Evolutionary conservation across 2,888 invertebrate genomes (phyloP), one percentile per base, ranked within the genome.

Genomic region (Allophyes oxyacanthae): DNA sequence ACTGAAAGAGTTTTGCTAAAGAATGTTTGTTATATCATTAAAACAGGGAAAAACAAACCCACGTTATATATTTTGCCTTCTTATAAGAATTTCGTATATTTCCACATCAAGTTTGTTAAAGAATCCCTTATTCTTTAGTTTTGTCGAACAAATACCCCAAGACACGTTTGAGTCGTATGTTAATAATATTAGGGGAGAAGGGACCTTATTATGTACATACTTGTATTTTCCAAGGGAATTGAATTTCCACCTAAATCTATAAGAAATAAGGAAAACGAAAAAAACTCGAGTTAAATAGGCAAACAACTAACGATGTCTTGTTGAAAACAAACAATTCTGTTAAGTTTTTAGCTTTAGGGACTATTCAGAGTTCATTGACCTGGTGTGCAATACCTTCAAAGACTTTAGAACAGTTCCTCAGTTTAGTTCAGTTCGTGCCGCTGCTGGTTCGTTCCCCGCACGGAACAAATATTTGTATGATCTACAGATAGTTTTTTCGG

Each of bases 91-190:
- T 32, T 14, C 41, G 11, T 40, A 32, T 28, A 46, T 34, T 10
- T 25, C n/a, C 33, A 26, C 32, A 15, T 32, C 14, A 32, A 64
- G 44, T 50, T 68, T 61, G 42, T 45, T 34, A 60, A 46, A 63
- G 40, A 61, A 56, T 45, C 45, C 51, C 49, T 56, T 64, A 53
- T 73, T 57, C 55, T 70, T 63, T 58, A 73, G 68, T 65, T 74
- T 50, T 46, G 48, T 45, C 46, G 54, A 56, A 68, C 73, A 82
- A 82, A 82, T 76, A 78, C 41, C 48, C 60, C 45, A 60, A 63
- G 72, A 73, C 78, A 70, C 78, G 78, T 81, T 69, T 75, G 64
- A 76, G 62, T 68, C 72, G 75, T 80, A 78, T 70, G 68, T 77
- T 77, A 76, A 67, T 77, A 71, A 74, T 64, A 68, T 72, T 75